These are phyloP conservation scores for Phylloscopus collybita DNA, from an alignment of 2,797 vertebrate genomes.

Conservation along the genomic window DNA sequence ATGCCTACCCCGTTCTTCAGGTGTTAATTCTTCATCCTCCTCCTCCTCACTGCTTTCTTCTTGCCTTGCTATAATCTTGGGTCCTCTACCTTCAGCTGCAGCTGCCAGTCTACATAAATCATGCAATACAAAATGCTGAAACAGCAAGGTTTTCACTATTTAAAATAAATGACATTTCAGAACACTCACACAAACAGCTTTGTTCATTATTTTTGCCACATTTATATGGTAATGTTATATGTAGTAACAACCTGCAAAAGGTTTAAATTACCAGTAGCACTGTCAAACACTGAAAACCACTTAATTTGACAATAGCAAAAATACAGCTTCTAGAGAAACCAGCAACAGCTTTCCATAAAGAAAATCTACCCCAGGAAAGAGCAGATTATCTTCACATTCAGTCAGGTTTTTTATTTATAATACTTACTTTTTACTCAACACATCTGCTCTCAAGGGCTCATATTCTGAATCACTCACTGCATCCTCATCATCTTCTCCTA, in stretches of 20 bases:
- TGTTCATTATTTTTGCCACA: not conserved
- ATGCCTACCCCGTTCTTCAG: slow-evolving; percentile 88
- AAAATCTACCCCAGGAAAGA: not conserved
- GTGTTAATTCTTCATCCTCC: slow-evolving; percentile 90
- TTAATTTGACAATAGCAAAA: not conserved
- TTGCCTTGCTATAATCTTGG: slow-evolving; percentile 75
- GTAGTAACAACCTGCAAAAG: not conserved
- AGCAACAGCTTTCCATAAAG: not conserved
- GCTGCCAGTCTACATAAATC: slow-evolving; percentile 83
- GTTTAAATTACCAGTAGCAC: not conserved
- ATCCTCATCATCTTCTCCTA: slow-evolving; percentile 91
- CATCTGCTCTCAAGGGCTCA: slow-evolving; percentile 82
- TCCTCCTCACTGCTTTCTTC: slow-evolving; percentile 92
- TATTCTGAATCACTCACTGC: slow-evolving; percentile 89
- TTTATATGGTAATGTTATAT: not conserved
- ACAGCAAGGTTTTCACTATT: not conserved
- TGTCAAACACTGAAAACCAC: not conserved
- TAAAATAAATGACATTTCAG: not conserved
- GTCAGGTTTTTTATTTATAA: not conserved
- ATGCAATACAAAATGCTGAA: slow-evolving; percentile 5
- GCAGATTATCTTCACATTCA: not conserved
- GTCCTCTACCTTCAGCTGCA: slow-evolving; percentile 87
- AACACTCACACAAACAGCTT: not conserved
- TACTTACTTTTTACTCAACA: slow-evolving; percentile 93
- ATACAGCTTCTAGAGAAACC: not conserved